Percentiles rank a stretch among this genome's conserved stretches.
Evolutionary conservation across 2,888 invertebrate genomes (phyloP).

Genomic region (Oegoconia quadripuncta): DNA sequence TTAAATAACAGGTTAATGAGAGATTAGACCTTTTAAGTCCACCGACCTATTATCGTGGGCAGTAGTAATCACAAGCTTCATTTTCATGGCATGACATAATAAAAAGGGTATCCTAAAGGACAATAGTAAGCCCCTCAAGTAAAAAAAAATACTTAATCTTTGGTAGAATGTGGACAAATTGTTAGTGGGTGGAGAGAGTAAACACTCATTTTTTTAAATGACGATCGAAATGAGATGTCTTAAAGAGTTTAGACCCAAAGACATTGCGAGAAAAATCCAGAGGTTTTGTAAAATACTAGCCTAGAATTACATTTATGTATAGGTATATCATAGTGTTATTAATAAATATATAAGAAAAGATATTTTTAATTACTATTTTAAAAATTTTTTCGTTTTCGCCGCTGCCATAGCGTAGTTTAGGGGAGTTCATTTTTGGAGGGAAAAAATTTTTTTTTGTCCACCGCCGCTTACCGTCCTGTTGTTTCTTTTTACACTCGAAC

Average conservation of each 20-base stretch:
- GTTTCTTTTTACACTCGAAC: conserved; percentile 11
- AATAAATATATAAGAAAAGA: conserved; percentile 59
- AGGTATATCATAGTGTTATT: conserved; percentile 51
- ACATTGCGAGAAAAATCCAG: conserved; percentile 24
- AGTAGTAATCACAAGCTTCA: too few species aligned
- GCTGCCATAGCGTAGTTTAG: conserved; percentile 63
- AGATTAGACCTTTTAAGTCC: too few species aligned
- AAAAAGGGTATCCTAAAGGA: too few species aligned
- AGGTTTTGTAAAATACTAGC: conserved; percentile 65
- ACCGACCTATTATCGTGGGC: too few species aligned
- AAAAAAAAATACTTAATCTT: too few species aligned
- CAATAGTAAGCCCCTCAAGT: too few species aligned
- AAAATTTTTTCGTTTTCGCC: too few species aligned
- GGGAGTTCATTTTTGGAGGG: conserved; percentile 42
- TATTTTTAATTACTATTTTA: conserved; percentile 65
- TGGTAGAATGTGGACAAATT: too few species aligned
- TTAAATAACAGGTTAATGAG: too few species aligned
- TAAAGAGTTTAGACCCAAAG: not conserved
- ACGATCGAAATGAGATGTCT: not conserved
- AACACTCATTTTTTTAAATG: too few species aligned
- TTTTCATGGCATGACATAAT: too few species aligned
- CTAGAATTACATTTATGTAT: conserved; percentile 41
- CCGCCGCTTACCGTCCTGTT: conserved; percentile 24
- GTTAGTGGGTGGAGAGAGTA: too few species aligned
- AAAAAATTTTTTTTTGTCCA: conserved; percentile 26